A percentile compares a stretch with the other conserved stretches of the same genome.
These are phyloP conservation scores for Vombatus ursinus DNA, from an alignment of 2,113 vertebrate species.

Conservation along the genomic window DNA sequence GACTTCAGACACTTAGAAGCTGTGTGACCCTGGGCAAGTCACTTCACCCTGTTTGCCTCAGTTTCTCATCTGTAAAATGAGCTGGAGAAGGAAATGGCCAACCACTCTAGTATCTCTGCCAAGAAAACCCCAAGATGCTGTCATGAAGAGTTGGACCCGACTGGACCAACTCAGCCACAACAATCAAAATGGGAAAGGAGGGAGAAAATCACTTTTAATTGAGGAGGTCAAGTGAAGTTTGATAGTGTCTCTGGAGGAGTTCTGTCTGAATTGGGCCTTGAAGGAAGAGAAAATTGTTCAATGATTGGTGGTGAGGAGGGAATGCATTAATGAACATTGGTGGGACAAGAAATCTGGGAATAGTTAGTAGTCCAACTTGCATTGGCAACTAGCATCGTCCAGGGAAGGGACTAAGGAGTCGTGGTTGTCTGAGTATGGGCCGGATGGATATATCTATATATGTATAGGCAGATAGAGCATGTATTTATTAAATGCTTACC, in stretches of 20 bases:
- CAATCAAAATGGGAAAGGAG: not conserved
- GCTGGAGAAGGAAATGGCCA: not conserved
- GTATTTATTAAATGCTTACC: not conserved
- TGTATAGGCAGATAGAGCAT: not conserved
- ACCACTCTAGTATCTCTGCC: no score
- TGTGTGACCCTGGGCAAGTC: not conserved
- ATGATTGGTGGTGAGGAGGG: not conserved
- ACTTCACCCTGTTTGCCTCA: not conserved
- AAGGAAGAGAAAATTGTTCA: not conserved
- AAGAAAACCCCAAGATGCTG: no score
- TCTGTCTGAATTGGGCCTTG: not conserved
- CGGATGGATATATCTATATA: not conserved
- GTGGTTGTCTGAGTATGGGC: not conserved
- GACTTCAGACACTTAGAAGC: not conserved
- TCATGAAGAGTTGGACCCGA: no score
- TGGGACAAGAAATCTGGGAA: not conserved
- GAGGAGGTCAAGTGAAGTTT: not conserved
- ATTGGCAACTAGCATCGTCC: not conserved
- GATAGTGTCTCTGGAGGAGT: not conserved
- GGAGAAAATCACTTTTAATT: not conserved
- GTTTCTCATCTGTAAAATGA: not conserved
- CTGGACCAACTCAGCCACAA: no score
- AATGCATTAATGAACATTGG: not conserved
- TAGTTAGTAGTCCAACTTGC: not conserved
- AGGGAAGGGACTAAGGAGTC: not conserved